These are phyloP conservation scores for Nemotelus nigrinus DNA, from an alignment of 2,888 invertebrate species.

Conservation along the genomic window DNA sequence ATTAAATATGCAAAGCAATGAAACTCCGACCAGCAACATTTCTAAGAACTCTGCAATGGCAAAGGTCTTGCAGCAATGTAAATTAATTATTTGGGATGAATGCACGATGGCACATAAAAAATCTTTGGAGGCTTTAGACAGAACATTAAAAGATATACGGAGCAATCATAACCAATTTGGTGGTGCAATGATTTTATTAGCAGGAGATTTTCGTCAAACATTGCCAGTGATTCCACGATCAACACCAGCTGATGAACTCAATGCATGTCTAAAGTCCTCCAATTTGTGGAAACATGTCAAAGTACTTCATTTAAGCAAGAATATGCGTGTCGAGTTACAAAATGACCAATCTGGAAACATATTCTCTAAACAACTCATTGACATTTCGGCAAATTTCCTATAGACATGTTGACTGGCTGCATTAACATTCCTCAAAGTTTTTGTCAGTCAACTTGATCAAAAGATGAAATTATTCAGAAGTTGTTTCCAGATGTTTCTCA, in stretches of 20 bases:
- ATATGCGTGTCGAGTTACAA: slow-evolving; percentile 48
- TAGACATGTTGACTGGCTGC: slow-evolving; percentile 41
- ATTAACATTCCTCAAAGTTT: background rate
- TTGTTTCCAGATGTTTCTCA: slow-evolving; percentile 51
- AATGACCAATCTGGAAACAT: slow-evolving; percentile 48
- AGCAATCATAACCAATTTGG: slow-evolving; percentile 44
- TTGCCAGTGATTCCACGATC: slow-evolving; percentile 54
- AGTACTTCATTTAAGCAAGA: slow-evolving; percentile 40
- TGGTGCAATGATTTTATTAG: slow-evolving; percentile 52
- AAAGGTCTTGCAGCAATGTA: slow-evolving; percentile 54
- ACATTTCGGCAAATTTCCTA: slow-evolving; percentile 41
- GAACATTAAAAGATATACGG: slow-evolving; percentile 54
- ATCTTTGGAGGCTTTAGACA: slow-evolving; percentile 54
- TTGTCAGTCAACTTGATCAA: slow-evolving; percentile 36
- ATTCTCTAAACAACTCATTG: slow-evolving; percentile 47
- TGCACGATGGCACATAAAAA: slow-evolving; percentile 56
- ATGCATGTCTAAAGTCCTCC: slow-evolving; percentile 52
- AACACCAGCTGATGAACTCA: slow-evolving; percentile 53
- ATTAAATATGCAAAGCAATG: slow-evolving; percentile 53
- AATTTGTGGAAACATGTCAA: slow-evolving; percentile 47
- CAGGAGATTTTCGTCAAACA: slow-evolving; percentile 57
- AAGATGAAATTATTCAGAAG: slow-evolving; percentile 53
- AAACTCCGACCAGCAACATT: slow-evolving; percentile 56
- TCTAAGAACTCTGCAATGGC: slow-evolving; percentile 56
- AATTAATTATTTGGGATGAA: slow-evolving; percentile 56